These are phyloP conservation scores for Upupa epops DNA, from an alignment of 2,113 vertebrate species.

Conservation along the genomic window DNA sequence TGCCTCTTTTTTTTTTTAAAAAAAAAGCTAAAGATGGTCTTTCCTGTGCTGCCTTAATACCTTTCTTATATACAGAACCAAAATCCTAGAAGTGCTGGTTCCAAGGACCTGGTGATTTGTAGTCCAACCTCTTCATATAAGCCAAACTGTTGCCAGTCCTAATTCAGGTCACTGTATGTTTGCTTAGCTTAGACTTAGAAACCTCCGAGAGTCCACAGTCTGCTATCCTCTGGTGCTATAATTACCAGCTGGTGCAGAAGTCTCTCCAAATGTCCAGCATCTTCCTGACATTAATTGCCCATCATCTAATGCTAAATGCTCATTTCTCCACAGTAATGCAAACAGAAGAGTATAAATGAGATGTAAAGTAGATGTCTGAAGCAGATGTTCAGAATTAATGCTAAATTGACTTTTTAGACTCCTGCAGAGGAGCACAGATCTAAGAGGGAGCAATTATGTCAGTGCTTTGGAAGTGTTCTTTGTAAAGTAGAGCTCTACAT, in stretches of 20 bases:
- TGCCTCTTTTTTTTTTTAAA: not conserved
- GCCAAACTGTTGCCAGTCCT: not conserved
- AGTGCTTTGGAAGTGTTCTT: not conserved
- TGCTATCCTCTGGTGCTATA: not conserved
- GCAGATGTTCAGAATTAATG: not conserved
- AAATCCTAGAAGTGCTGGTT: not conserved
- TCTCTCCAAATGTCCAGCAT: not conserved
- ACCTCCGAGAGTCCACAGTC: not conserved
- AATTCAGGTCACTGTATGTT: not conserved
- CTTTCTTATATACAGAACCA: not conserved
- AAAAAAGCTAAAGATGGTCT: not conserved
- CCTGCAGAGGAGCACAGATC: not conserved
- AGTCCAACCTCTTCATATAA: not conserved
- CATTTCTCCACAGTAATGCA: not conserved
- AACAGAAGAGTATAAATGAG: not conserved
- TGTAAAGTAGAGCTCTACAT: fast-evolving
- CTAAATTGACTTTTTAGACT: not conserved
- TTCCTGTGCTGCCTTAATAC: not conserved
- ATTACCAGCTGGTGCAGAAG: not conserved
- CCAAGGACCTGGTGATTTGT: not conserved
- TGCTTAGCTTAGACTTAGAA: not conserved
- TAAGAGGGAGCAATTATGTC: fast-evolving
- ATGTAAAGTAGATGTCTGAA: not conserved
- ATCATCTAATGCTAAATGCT: not conserved
- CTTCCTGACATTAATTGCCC: not conserved